Evolutionary conservation across 1,140 invertebrate genomes (phyloP), one percentile per base, ranked within the genome.

Genomic region (Diorhabda carinulata): DNA sequence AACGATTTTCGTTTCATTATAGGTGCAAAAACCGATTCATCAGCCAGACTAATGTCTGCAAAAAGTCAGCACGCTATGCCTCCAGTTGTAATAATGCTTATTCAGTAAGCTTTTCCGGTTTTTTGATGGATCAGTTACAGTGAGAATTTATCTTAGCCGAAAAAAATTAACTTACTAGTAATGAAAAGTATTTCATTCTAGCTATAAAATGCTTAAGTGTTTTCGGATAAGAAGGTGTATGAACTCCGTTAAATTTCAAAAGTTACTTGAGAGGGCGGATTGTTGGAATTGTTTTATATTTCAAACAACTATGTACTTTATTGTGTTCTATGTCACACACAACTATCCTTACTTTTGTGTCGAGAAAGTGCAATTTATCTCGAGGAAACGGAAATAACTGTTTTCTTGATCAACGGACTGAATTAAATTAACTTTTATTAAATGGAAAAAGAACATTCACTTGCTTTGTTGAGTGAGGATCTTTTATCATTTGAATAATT

Each of bases 1-100:
- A 76, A 76, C 74, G 74, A 76, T 74, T 74, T 74, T 76, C 72
- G 72, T 76, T 76, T 74, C 72, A 76, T 76, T 67, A 67, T 59
- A 43, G 43, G 64, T 43, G 57, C 61, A 70, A 73, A 68, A 66
- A 47, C 47, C 68, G 41, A 61, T 60, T 61, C 57, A 60, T 61
- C 66, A 52, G 58, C 43, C 42, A 40, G 65, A 65, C 64, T 65
- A 64, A 64, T 64, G 62, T 25, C n/a, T 43, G 44, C 43, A 64
- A 64, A 64, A 64, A 64, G 43, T 52, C 43, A 40, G 10, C 43
- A 52, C 47, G 47, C 43, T 47, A 40, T 45, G 47, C 43, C 25
- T 52, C 10, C 44, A 9, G n/a, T 43, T 64, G 47, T 64, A 64
- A 64, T 52, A 64, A 64, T 9, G 43, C 45, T 10, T 58, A 61